Conservation (phyloP, 2,113 vertebrate genomes). For the Cacatua alba region DNA sequence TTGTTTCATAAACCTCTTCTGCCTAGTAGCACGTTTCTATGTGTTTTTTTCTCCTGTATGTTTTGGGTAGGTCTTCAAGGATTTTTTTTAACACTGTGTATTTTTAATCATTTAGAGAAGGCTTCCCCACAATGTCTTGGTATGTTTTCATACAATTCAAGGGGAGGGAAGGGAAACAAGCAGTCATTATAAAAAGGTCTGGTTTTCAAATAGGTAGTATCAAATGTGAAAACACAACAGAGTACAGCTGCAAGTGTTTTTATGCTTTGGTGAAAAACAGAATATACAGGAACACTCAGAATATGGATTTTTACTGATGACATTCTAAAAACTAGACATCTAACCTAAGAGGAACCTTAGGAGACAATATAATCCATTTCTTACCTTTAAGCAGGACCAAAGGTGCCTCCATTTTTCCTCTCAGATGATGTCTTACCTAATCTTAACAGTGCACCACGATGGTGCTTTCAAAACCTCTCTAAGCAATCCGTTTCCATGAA, state of each 20-base stretch:
- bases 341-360: not conserved
- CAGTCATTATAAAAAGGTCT: not conserved
- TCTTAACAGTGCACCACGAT: rapidly evolving
- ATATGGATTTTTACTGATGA: not conserved
- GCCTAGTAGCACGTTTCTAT: not conserved
- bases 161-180: rapidly evolving
- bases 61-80: not conserved
- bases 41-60: rapidly evolving
- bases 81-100: not conserved
- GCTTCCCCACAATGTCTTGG: not conserved
- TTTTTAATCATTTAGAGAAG: not conserved
- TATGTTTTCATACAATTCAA: not conserved
- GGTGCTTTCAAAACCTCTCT: not conserved
- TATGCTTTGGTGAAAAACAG: not conserved
- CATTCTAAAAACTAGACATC: not conserved
- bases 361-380: not conserved
- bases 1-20: not conserved
- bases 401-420: not conserved
- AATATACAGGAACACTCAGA: not conserved
- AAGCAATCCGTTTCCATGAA: not conserved
- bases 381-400: not conserved
- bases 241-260: not conserved
- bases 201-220: not conserved
- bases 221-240: not conserved
- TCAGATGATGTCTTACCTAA: not conserved